These are phyloP conservation scores for Psettodes erumei DNA, from an alignment of 2,113 vertebrate species.

Conservation along the genomic window DNA sequence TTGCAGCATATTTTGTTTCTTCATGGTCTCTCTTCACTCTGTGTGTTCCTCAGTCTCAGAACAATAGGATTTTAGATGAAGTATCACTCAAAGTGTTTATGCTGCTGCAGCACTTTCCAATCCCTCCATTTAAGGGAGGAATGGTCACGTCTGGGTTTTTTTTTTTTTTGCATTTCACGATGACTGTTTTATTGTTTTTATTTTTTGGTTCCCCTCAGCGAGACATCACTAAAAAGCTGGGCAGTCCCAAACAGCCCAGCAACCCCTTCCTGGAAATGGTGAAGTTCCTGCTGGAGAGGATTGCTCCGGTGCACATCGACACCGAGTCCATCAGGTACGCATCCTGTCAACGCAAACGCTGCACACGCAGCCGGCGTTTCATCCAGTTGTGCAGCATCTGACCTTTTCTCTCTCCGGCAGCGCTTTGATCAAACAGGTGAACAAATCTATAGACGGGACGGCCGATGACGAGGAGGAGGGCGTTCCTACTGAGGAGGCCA, in stretches of 20 bases:
- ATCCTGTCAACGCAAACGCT: neutral
- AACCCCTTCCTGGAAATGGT: constrained; percentile 98
- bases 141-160: too few species aligned
- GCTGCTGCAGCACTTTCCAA: neutral
- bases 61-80: neutral
- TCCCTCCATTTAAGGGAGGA: neutral
- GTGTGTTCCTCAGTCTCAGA: neutral
- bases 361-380: neutral
- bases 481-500: constrained; percentile 94
- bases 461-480: constrained; percentile 97
- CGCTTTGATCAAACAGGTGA: constrained; percentile 95
- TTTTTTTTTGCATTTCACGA: neutral
- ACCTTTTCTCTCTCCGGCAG: constrained; percentile 70
- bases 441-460: constrained; percentile 96
- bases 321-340: constrained; percentile 97
- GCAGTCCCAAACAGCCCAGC: constrained; percentile 96
- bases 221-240: constrained; percentile 97
- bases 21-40: neutral
- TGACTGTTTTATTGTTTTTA: neutral
- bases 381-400: fast-evolving
- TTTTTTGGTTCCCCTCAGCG: constrained; percentile 80
- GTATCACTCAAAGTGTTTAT: neutral
- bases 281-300: constrained; percentile 96
- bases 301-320: constrained; percentile 98
- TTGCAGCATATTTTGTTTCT: neutral